These are phyloP conservation scores for Magallana ariakensis DNA, from an alignment of 1,140 invertebrate species.

Conservation along the genomic window DNA sequence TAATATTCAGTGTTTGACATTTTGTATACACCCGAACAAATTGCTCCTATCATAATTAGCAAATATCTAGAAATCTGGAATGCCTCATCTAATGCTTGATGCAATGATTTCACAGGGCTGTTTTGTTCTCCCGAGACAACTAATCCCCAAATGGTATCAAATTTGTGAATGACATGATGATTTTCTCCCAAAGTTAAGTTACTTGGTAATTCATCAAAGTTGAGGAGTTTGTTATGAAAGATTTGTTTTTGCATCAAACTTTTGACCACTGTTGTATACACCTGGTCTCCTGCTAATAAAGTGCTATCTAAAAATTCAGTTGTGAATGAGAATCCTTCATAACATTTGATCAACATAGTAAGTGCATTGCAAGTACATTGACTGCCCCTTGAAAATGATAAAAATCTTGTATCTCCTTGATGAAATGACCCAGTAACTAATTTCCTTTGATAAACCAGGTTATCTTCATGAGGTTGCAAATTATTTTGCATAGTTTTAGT, in stretches of 20 bases:
- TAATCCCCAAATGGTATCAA: not conserved
- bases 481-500: not conserved
- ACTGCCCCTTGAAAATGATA: conserved; percentile 43
- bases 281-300: conserved; percentile 41
- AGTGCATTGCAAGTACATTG: conserved; percentile 53
- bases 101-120: not conserved
- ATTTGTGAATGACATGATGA: not conserved
- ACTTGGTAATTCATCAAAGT: conserved; percentile 44
- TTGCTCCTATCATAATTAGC: conserved; percentile 44
- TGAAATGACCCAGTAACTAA: not conserved
- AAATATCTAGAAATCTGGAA: not conserved
- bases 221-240: conserved; percentile 26
- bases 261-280: not conserved
- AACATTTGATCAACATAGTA: not conserved
- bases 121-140: not conserved
- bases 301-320: conserved; percentile 21
- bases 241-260: not conserved
- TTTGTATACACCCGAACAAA: conserved; percentile 27
- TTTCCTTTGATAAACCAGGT: no score
- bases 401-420: not conserved
- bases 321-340: not conserved
- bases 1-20: not conserved
- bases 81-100: not conserved
- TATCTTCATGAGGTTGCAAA: no score
- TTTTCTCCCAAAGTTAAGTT: not conserved